These are phyloP conservation scores for Prolemur simus DNA, from an alignment of 2,113 vertebrate species.

Conservation along the genomic window DNA sequence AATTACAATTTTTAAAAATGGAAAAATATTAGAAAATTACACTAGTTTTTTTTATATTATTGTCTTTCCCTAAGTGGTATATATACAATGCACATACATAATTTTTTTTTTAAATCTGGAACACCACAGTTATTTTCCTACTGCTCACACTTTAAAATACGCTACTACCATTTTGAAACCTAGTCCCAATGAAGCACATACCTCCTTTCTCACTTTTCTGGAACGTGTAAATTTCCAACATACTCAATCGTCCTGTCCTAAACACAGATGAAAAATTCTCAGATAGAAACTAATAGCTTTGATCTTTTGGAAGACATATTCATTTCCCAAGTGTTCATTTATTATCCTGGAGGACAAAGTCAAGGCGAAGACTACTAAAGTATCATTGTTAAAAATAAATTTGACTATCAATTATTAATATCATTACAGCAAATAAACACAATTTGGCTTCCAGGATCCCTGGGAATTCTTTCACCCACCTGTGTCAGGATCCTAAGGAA, in stretches of 20 bases:
- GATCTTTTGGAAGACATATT: background rate
- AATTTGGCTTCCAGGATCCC: background rate
- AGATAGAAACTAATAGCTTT: background rate
- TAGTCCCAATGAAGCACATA: background rate
- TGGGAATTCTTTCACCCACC: background rate
- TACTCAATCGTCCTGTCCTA: background rate
- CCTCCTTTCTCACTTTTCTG: background rate
- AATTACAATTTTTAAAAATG: background rate
- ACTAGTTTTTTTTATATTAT: background rate
- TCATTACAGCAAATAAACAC: background rate
- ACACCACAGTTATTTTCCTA: background rate
- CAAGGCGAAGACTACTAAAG: background rate
- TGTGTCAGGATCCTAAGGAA: background rate
- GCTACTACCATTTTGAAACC: background rate
- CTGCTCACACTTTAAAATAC: constrained; percentile 3
- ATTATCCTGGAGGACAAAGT: background rate
- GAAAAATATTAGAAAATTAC: background rate
- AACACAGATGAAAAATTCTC: background rate
- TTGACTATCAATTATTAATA: background rate
- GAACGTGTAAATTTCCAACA: constrained; percentile 24
- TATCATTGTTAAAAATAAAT: background rate
- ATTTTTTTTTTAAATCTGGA: background rate
- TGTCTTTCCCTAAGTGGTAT: background rate
- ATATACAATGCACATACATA: background rate
- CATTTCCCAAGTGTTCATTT: background rate